A percentile compares a stretch with the other conserved stretches of the same genome.
These are phyloP conservation scores for Rhinophrynus dorsalis DNA, from an alignment of 2,797 vertebrate genomes.

Conservation along the genomic window DNA sequence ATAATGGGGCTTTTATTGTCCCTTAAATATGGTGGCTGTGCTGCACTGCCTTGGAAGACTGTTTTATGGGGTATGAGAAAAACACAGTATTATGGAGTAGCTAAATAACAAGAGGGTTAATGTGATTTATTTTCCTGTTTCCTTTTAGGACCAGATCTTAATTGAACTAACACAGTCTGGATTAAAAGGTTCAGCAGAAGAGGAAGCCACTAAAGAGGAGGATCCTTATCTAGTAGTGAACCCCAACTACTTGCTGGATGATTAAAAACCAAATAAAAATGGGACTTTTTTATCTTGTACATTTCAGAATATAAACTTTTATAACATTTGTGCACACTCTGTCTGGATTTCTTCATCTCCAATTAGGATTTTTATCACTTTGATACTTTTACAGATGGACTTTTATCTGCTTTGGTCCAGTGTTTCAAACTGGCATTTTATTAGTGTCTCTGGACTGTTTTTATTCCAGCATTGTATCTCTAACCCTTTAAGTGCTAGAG, in stretches of 20 bases:
- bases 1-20: too few relatives aligned
- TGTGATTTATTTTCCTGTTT: too few relatives aligned
- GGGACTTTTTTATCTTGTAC: too few relatives aligned
- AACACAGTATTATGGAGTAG: too few relatives aligned
- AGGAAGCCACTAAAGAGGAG: constrained; percentile 68
- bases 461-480: too few relatives aligned
- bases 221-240: constrained; percentile 92
- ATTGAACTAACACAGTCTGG: constrained; percentile 88
- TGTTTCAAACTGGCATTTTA: background rate
- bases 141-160: constrained; percentile 89
- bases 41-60: too few relatives aligned
- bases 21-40: too few relatives aligned
- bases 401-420: background rate
- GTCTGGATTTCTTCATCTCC: background rate
- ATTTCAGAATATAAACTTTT: background rate
- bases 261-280: constrained; percentile 74
- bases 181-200: constrained; percentile 75
- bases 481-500: too few relatives aligned
- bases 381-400: background rate
- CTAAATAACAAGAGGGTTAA: too few relatives aligned
- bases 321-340: background rate
- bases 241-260: constrained; percentile 93
- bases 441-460: background rate
- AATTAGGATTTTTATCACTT: background rate
- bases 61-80: too few relatives aligned